Base-by-base conservation (phyloP, 1,140 invertebrate species). In the Trichonephila clavipes region DNA sequence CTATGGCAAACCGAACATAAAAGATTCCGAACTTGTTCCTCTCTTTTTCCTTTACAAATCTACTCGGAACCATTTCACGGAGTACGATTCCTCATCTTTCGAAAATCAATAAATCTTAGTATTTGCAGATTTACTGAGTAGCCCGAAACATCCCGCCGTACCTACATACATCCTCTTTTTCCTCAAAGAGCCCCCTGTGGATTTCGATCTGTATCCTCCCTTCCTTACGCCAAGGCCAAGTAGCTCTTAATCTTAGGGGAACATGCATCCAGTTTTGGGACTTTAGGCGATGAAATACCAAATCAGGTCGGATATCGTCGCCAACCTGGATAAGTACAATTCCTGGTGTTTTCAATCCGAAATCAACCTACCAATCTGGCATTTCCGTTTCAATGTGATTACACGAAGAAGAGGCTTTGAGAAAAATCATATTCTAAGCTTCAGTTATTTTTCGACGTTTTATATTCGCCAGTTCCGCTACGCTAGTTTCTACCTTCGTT, bases 391-490 rank as follows among this genome's bases (percentile, higher is more conserved):
- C 40, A 28, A 77, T 77, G 69, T 16, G 28, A 93, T 88, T 18
- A 58, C 58, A 64, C 21, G 21, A 51, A 61, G 19, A n/a, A 62
- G 34, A 58, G 19, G 14, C 18, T 59, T 21, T 83, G 61, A n/a
- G 72, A 69, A 81, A 69, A 85, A 16, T 28, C n/a, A 88, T 87
- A 66, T 61, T 81, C 34, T 88, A 88, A 92, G 82, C 58, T 64
- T 83, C 90, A 92, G 88, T 90, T 89, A 72, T 21, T 61, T 72
- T 87, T 87, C 40, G 51, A 69, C 62, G 82, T 87, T 72, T 87
- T 87, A 92, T 92, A 92, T 92, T 93, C 85, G 62, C 51, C 69
- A 34, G 28, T 81, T 93, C 85, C 66, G 59, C 85, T 34, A 87
- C 19, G 62, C 59, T 24, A 83, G 81, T 44, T 92, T 87, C 51